A percentile compares a stretch with the other conserved stretches of the same genome.
phyloP scores from a whole-genome alignment of 2,888 invertebrate genomes.

The Caenorhabditis sp. region DNA sequence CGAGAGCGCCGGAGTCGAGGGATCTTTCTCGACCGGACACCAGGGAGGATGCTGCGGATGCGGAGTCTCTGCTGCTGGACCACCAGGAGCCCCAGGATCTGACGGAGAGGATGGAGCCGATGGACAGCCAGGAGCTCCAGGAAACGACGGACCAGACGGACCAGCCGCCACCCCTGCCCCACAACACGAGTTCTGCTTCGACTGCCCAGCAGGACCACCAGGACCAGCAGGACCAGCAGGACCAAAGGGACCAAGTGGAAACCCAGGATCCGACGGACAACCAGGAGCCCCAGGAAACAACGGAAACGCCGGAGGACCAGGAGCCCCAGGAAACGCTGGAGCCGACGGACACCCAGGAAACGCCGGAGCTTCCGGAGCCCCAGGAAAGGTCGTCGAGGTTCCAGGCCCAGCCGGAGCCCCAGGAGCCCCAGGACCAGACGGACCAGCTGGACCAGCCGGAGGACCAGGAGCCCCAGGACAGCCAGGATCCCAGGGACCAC shows the following conservation, averaged over 20 bases:
- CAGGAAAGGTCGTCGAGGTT: slow-evolving; percentile 58
- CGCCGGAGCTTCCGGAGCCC: slow-evolving; percentile 67
- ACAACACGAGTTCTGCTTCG: slow-evolving; percentile 67
- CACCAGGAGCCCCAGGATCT: slow-evolving; percentile 65
- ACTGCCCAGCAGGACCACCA: slow-evolving; percentile 70
- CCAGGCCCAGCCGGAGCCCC: slow-evolving; percentile 67
- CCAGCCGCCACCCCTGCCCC: slow-evolving; percentile 71
- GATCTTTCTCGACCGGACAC: slow-evolving; percentile 29
- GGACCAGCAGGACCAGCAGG: slow-evolving; percentile 69
- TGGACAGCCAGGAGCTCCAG: slow-evolving; percentile 68
- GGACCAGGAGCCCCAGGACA: slow-evolving; percentile 61
- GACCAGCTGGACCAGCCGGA: slow-evolving; percentile 64
- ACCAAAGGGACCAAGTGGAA: slow-evolving; percentile 71
- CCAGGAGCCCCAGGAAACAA: slow-evolving; percentile 65
- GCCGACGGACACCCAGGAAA: slow-evolving; percentile 66
- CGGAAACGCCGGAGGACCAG: slow-evolving; percentile 59
- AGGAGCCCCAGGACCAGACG: slow-evolving; percentile 63
- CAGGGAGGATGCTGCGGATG: slow-evolving; percentile 70
- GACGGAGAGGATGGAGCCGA: slow-evolving; percentile 67
- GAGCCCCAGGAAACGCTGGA: slow-evolving; percentile 66
- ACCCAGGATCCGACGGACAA: slow-evolving; percentile 63
- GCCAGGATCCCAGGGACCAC: slow-evolving; percentile 65
- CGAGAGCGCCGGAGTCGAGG: slow-evolving; percentile 58
- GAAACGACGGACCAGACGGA: slow-evolving; percentile 73
- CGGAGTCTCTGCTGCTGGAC: slow-evolving; percentile 65